Evolutionary conservation across 23 tunicate species (phyloP), one percentile per base, ranked within the genome.

Genomic region (Oikopleura albicans): DNA sequence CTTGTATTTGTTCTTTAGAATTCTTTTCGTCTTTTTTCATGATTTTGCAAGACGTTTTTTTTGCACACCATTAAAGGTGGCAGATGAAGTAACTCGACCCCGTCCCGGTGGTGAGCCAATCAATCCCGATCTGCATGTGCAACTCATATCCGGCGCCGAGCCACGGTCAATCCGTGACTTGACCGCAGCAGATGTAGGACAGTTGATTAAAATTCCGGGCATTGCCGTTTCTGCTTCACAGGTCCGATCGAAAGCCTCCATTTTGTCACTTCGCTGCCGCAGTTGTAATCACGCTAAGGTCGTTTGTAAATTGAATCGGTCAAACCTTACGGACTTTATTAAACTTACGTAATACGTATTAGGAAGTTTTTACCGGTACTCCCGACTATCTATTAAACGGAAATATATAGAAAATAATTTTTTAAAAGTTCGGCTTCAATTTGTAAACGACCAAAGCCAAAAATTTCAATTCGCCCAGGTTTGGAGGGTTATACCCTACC

Each of bases 51-150:
- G n/a, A n/a, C n/a, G n/a, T n/a, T n/a, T n/a, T n/a, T n/a, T n/a
- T n/a, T n/a, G n/a, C n/a, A n/a, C n/a, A n/a, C n/a, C n/a, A n/a
- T n/a, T n/a, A n/a, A n/a, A n/a, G 41, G 83, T 95, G 41, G 99
- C 99, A 0, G 99, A 95, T 87, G 99, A 95, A 71, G 89, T 95
- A 33, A 95, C 99, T 0, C 85, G 96, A 76, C 99, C 99, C 22
- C 84, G 98, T 27, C 98, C 94, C 8, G 96, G 89, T 33, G 85
- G 85, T 39, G 92, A 91, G 71, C 97, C 89, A 39, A 86, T 41
- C 28, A 89, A 91, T 27, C 89, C 87, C 49, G 90, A 89, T 16
- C 86, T 93, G 38, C n/a, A n/a, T n/a, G 89, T 95, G 22, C 87
- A 88, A 84, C 66, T 95, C 4, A 85, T 88, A 38, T 95, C 99